A percentile compares a stretch with the other conserved stretches of the same genome.
Conservation (phyloP, 2,797 vertebrate species). For the Ctenosaura bakeri region DNA sequence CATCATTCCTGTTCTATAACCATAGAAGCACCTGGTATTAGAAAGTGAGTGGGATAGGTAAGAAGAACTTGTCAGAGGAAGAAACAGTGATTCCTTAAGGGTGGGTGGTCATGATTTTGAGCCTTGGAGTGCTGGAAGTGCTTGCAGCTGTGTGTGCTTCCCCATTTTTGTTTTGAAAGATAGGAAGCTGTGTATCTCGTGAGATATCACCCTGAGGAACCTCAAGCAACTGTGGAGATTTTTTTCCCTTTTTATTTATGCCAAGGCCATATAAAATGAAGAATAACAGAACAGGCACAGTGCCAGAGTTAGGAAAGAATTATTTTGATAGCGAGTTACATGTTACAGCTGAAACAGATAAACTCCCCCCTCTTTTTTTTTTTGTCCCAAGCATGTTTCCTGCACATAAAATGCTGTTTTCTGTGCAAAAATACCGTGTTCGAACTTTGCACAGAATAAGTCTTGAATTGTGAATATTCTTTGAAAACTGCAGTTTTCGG, state of each 20-base stretch:
- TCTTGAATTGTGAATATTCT: too few species aligned
- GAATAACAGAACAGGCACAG: neutral
- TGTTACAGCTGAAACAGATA: neutral
- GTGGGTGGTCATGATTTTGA: neutral
- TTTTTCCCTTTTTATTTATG: neutral
- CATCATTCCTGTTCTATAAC: neutral
- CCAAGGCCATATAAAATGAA: neutral
- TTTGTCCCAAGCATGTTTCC: too few species aligned
- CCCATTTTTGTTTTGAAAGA: neutral
- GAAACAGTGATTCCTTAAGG: neutral
- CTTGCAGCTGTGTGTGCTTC: too few species aligned
- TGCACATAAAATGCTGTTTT: too few species aligned
- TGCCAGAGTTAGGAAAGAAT: neutral
- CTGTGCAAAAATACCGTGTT: too few species aligned
- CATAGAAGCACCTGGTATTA: neutral
- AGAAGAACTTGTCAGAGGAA: neutral
- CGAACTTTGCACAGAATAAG: too few species aligned
- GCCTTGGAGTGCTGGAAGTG: neutral
- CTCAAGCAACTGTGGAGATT: neutral
- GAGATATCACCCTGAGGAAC: too few species aligned
- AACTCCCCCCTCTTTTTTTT: too few species aligned
- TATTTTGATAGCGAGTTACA: too few species aligned
- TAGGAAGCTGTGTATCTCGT: neutral
- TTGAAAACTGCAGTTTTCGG: too few species aligned
- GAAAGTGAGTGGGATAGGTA: neutral